A percentile compares a stretch with the other conserved stretches of the same genome.
These are phyloP conservation scores for Eupeodes luniger DNA, from an alignment of 2,888 invertebrate genomes.

Conservation along the genomic window DNA sequence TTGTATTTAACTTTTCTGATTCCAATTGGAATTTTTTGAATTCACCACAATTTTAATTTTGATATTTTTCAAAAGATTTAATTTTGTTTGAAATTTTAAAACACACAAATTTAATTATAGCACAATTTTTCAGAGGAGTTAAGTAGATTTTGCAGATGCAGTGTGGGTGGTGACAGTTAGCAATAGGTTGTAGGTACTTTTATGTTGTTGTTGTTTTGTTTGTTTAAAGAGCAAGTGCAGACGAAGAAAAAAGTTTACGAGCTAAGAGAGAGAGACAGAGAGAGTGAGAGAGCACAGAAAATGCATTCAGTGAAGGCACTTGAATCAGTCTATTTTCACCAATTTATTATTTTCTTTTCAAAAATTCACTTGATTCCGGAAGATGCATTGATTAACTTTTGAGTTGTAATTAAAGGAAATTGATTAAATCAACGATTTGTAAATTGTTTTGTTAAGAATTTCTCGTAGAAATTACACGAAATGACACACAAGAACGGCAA, in stretches of 20 bases:
- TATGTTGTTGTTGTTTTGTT: constrained; percentile 10
- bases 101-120: constrained; percentile 16
- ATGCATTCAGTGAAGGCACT: constrained; percentile 78
- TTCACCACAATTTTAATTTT: constrained; percentile 44
- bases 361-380: constrained; percentile 24
- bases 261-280: constrained; percentile 17
- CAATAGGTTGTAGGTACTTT: constrained; percentile 12
- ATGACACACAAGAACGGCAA: constrained; percentile 41
- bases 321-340: constrained; percentile 77
- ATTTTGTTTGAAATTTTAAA: background rate
- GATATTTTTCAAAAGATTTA: constrained; percentile 28
- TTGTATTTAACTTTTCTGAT: constrained; percentile 14
- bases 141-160: background rate
- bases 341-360: constrained; percentile 29
- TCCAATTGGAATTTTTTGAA: constrained; percentile 43
- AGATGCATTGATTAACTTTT: constrained; percentile 2
- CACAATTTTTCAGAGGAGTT: constrained; percentile 11
- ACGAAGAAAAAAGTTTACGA: constrained; percentile 38
- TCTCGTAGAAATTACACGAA: constrained; percentile 12
- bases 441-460: background rate
- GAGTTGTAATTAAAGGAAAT: constrained; percentile 11
- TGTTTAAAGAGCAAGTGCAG: constrained; percentile 46
- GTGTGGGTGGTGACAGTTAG: background rate
- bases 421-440: constrained; percentile 25
- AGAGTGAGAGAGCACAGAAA: constrained; percentile 55